These are phyloP conservation scores for Mormyrops boulengeri DNA, from an alignment of 2,797 vertebrate species.

Conservation along the genomic window DNA sequence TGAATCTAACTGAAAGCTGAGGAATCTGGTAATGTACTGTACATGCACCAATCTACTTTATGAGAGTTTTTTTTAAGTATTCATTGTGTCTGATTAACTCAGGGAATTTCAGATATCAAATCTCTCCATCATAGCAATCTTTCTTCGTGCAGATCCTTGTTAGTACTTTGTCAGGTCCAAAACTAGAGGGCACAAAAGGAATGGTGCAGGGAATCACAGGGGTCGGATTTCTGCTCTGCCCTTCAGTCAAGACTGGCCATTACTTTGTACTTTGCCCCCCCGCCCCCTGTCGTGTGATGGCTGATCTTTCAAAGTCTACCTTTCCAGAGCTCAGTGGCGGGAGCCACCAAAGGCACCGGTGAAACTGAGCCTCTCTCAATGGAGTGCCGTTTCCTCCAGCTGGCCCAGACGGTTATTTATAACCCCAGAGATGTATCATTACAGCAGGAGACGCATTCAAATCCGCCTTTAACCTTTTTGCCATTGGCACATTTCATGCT, in stretches of 20 bases:
- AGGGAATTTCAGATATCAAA: not conserved
- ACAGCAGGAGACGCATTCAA: constrained; percentile 21
- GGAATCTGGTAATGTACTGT: not conserved
- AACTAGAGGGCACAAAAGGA: not conserved
- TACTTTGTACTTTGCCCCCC: not conserved
- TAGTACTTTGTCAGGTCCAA: not conserved
- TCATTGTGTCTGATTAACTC: not conserved
- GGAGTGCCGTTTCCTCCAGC: constrained; percentile 12
- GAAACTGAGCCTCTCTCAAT: constrained; percentile 21
- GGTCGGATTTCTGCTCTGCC: not conserved
- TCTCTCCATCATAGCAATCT: not conserved
- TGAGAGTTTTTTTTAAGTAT: not conserved
- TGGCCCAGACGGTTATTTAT: constrained; percentile 21
- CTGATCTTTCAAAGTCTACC: constrained; percentile 17
- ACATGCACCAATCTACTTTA: not conserved
- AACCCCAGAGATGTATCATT: constrained; percentile 22
- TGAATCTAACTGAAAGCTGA: not conserved
- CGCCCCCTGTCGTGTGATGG: not conserved
- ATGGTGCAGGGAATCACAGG: not conserved
- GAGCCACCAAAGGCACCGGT: constrained; percentile 14
- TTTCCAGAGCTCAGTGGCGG: constrained; percentile 13
- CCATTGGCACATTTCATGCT: constrained; percentile 18
- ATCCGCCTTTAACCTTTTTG: constrained; percentile 22
- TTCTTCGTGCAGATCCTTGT: not conserved
- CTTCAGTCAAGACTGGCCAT: not conserved